Percentiles rank a stretch among this genome's conserved stretches.
These are phyloP conservation scores for Pseudopipra pipra DNA, from an alignment of 2,113 vertebrate genomes.

Conservation along the genomic window DNA sequence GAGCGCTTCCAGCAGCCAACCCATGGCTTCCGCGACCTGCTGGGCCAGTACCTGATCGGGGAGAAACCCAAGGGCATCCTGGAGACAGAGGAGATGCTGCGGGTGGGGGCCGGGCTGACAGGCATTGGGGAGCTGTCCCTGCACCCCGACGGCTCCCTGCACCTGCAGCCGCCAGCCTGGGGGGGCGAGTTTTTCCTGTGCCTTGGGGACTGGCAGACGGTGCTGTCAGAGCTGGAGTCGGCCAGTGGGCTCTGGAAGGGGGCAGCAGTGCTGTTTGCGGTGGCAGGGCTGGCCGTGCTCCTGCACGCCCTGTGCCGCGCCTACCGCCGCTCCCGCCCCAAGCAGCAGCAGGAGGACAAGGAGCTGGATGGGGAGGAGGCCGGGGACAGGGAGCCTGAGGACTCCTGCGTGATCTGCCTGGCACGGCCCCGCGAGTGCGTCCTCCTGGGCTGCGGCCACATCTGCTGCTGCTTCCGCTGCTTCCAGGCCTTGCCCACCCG, in stretches of 20 bases:
- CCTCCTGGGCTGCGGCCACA: slow-evolving; percentile 83
- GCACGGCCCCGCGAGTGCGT: slow-evolving; percentile 76
- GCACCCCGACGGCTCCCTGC: slow-evolving; percentile 75
- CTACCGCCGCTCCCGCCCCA: slow-evolving; percentile 54
- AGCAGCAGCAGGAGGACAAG: slow-evolving; percentile 60
- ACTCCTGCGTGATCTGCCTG: slow-evolving; percentile 81
- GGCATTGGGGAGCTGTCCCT: slow-evolving; percentile 82
- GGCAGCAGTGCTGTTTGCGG: slow-evolving; percentile 56
- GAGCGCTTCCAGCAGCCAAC: slow-evolving; percentile 84
- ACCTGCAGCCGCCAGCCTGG: slow-evolving; percentile 75
- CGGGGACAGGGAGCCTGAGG: neutral
- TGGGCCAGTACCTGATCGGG: slow-evolving; percentile 84
- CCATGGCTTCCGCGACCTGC: slow-evolving; percentile 76
- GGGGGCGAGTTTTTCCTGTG: slow-evolving; percentile 79
- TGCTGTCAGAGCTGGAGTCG: slow-evolving; percentile 69
- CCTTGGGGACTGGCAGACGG: slow-evolving; percentile 76
- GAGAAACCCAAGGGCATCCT: slow-evolving; percentile 88
- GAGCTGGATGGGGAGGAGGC: slow-evolving; percentile 24
- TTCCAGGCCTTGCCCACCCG: slow-evolving; percentile 77
- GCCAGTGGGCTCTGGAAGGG: slow-evolving; percentile 72
- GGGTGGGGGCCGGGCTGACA: slow-evolving; percentile 80
- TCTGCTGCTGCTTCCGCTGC: slow-evolving; percentile 87
- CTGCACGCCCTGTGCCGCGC: slow-evolving; percentile 71
- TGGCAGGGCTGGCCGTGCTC: slow-evolving; percentile 61
- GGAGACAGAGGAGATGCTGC: slow-evolving; percentile 88